Percentiles rank a stretch among this genome's conserved stretches.
phyloP scores from a whole-genome alignment of 2,888 invertebrate species.

The Anagyrus pseudococci region DNA sequence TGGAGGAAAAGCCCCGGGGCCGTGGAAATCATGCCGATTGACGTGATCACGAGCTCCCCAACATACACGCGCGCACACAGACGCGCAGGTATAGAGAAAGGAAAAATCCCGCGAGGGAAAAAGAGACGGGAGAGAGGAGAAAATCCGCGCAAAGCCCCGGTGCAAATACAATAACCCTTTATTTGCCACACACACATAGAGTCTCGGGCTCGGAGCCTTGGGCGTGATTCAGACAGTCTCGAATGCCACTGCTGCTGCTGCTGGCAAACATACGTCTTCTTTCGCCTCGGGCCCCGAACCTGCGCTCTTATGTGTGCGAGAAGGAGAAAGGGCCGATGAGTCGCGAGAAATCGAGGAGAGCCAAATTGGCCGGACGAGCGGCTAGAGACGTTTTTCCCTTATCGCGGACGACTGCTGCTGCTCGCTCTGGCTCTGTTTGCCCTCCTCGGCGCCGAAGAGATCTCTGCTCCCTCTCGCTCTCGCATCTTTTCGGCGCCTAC shows the following conservation, averaged over 20 bases:
- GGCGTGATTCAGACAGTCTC: slow-evolving; percentile 59
- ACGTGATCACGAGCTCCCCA: slow-evolving; percentile 33
- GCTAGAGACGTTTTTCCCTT: neutral
- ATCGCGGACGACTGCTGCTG: no score
- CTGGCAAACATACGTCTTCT: slow-evolving; percentile 18
- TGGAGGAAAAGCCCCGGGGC: neutral
- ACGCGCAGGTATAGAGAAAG: slow-evolving; percentile 27
- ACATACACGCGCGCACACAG: no score
- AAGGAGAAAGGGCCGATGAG: neutral
- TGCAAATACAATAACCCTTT: slow-evolving; percentile 62
- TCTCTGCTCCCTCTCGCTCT: no score
- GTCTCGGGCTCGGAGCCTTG: slow-evolving; percentile 41
- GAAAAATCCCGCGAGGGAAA: no score
- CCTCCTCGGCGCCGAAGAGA: no score
- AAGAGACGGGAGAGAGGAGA: slow-evolving; percentile 34
- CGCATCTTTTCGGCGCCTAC: no score
- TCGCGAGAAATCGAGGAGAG: neutral
- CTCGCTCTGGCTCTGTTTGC: neutral
- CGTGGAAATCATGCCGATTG: slow-evolving; percentile 27
- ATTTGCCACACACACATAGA: slow-evolving; percentile 49
- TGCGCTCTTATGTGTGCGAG: no score
- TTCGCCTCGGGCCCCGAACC: neutral
- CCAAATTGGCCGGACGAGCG: neutral
- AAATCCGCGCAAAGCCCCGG: slow-evolving; percentile 46
- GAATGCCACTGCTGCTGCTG: slow-evolving; percentile 39